Conservation (phyloP, 1,140 invertebrate genomes). For the Agraylea sexmaculata region DNA sequence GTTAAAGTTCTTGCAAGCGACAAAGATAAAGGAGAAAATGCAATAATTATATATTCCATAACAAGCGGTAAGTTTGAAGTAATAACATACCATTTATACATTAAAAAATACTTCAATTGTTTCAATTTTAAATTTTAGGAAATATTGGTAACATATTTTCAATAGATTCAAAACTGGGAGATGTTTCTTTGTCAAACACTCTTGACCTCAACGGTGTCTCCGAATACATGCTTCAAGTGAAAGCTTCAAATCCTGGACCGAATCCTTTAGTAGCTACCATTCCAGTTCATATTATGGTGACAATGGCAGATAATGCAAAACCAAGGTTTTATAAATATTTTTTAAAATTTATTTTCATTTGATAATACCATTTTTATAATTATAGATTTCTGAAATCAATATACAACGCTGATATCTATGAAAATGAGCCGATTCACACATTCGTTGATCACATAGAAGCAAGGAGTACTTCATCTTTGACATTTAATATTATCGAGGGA, state of each 20-base stretch:
- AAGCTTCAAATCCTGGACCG: constrained; percentile 64
- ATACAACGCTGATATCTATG: constrained; percentile 55
- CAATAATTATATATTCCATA: constrained; percentile 67
- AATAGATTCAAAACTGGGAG: constrained; percentile 61
- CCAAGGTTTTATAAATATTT: constrained; percentile 36
- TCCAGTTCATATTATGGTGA: constrained; percentile 71
- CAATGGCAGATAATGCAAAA: constrained; percentile 74
- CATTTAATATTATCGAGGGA: constrained; percentile 67
- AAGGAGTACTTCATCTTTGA: constrained; percentile 59
- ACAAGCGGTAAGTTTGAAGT: constrained; percentile 36
- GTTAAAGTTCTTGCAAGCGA: constrained; percentile 68
- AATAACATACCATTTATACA: not conserved
- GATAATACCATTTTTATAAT: constrained; percentile 8
- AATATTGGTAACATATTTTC: constrained; percentile 72
- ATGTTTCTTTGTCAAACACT: constrained; percentile 55
- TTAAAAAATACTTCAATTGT: not conserved
- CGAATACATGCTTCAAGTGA: constrained; percentile 67
- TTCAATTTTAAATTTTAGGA: constrained; percentile 30
- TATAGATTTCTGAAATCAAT: constrained; percentile 18
- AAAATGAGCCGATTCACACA: constrained; percentile 63
- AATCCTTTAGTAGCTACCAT: constrained; percentile 60
- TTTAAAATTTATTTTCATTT: not conserved
- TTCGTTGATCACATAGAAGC: constrained; percentile 66
- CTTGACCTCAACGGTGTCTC: constrained; percentile 53
- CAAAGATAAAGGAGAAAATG: constrained; percentile 71